Evolutionary conservation across 2,888 invertebrate species (phyloP).

Genomic region (Drosophila testacea): DNA sequence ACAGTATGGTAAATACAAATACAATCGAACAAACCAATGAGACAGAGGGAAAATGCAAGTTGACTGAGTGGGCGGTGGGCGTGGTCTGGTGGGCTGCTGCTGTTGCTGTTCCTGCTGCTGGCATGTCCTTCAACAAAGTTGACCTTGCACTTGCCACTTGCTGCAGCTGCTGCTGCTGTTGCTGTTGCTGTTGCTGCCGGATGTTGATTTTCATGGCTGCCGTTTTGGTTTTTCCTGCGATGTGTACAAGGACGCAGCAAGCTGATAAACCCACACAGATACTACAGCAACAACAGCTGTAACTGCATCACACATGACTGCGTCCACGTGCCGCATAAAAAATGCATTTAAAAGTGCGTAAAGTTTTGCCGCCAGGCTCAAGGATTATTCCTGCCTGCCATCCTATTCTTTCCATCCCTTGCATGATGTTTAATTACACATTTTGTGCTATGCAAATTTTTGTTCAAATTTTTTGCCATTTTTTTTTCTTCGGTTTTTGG

Average conservation of each 20-base stretch:
- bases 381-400: constrained; percentile 29
- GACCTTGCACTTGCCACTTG: constrained; percentile 80
- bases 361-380: constrained; percentile 43
- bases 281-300: constrained; percentile 2
- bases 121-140: constrained; percentile 75
- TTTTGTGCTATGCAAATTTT: constrained; percentile 61
- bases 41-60: constrained; percentile 11
- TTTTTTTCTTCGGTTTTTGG: constrained; percentile 41
- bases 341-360: constrained; percentile 71
- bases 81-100: constrained; percentile 28
- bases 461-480: constrained; percentile 30
- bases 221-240: constrained; percentile 41
- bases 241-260: constrained; percentile 63
- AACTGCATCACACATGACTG: constrained; percentile 57
- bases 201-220: constrained; percentile 69
- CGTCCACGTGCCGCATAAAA: constrained; percentile 67
- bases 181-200: constrained; percentile 53
- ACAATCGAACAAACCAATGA: constrained; percentile 31
- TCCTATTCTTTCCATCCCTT: not conserved
- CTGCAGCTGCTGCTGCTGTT: constrained; percentile 39
- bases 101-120: constrained; percentile 41
- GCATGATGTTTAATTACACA: constrained; percentile 68
- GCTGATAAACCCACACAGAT: constrained; percentile 67
- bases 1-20: constrained; percentile 30
- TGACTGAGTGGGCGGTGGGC: constrained; percentile 33